phyloP scores from a whole-genome alignment of 2,797 vertebrate genomes.

The Darevskia mixta region DNA sequence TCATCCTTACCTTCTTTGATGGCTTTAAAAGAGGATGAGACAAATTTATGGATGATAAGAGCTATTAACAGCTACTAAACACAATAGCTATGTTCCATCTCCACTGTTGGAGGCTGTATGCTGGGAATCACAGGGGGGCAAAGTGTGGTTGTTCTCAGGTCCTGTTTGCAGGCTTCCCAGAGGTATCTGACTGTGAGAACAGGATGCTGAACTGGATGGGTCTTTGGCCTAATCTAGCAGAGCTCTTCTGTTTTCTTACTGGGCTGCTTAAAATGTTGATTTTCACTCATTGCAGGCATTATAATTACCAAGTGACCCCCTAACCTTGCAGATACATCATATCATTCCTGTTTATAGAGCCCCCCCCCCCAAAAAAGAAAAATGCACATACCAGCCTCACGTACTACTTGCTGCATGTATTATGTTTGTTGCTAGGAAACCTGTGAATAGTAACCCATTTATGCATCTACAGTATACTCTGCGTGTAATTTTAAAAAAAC shows the following conservation, averaged over 20 bases:
- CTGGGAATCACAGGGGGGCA: too few species aligned
- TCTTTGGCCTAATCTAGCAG: too few species aligned
- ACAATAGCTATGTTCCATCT: too few species aligned
- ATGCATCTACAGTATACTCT: slow-evolving; percentile 11
- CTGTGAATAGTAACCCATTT: slow-evolving; percentile 41
- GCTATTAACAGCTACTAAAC: too few species aligned
- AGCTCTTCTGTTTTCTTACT: background rate
- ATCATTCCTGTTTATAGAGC: background rate
- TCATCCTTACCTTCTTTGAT: background rate
- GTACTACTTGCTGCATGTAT: slow-evolving; percentile 31
- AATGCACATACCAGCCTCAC: slow-evolving; percentile 20
- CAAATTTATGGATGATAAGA: too few species aligned
- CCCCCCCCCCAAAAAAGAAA: background rate
- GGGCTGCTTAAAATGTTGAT: background rate
- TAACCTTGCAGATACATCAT: background rate
- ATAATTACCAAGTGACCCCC: background rate
- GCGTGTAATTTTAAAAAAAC: slow-evolving; percentile 8
- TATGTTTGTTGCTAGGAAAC: slow-evolving; percentile 64
- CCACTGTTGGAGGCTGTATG: too few species aligned
- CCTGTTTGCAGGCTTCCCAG: too few species aligned
- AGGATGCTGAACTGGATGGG: too few species aligned
- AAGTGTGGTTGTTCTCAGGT: too few species aligned
- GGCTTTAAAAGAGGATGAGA: too few species aligned
- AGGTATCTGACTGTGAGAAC: too few species aligned
- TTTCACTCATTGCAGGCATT: slow-evolving; percentile 25